A percentile compares a stretch with the other conserved stretches of the same genome.
phyloP scores from a whole-genome alignment of 1,140 invertebrate genomes.

The Zaprionus tsacasi region DNA sequence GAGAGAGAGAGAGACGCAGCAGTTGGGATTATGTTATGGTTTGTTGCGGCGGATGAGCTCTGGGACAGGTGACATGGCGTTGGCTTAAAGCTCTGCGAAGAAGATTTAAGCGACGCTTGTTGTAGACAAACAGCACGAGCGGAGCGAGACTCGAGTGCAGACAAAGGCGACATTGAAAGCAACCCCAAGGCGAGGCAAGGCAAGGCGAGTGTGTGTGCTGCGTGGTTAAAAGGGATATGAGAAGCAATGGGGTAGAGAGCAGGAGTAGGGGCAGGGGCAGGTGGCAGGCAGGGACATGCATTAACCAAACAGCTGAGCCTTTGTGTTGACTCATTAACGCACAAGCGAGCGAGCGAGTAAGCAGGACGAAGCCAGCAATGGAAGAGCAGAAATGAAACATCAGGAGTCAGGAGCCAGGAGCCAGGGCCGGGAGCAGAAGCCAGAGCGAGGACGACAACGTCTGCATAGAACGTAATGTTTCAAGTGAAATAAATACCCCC shows the following conservation, averaged over 20 bases:
- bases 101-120: constrained; percentile 45
- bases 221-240: constrained; percentile 22
- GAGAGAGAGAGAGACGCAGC: too few species aligned
- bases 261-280: constrained; percentile 24
- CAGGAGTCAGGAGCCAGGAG: constrained; percentile 45
- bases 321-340: constrained; percentile 82
- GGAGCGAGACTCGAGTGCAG: constrained; percentile 25
- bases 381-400: constrained; percentile 72
- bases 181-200: constrained; percentile 23
- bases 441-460: constrained; percentile 30
- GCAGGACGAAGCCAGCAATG: not conserved
- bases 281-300: constrained; percentile 45
- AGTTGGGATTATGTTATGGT: constrained; percentile 27
- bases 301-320: constrained; percentile 80
- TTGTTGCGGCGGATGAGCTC: constrained; percentile 13
- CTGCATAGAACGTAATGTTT: constrained; percentile 45
- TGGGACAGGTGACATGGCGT: constrained; percentile 30
- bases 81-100: constrained; percentile 36
- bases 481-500: constrained; percentile 80
- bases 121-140: constrained; percentile 28
- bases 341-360: constrained; percentile 32
- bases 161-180: constrained; percentile 57
- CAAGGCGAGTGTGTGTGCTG: constrained; percentile 8
- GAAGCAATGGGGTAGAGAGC: constrained; percentile 31
- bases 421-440: constrained; percentile 42